phyloP scores from a whole-genome alignment of 1,140 invertebrate species.

The Diabrotica virgifera region DNA sequence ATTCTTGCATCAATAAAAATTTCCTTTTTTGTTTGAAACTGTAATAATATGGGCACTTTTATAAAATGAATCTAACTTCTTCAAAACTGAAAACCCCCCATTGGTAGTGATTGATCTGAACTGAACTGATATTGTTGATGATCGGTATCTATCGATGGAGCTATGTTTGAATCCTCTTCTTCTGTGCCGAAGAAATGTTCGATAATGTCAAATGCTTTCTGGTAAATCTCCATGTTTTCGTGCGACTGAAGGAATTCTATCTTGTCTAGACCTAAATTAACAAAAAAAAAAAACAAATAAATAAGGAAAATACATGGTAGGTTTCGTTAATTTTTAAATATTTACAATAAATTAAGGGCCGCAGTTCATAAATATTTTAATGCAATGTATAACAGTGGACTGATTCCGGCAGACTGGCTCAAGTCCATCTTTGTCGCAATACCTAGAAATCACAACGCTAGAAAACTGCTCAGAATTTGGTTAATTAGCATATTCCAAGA shows the following conservation, averaged over 20 bases:
- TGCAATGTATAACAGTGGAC: too few relatives aligned
- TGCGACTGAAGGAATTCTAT: slow-evolving; percentile 97
- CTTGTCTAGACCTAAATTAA: slow-evolving; percentile 84
- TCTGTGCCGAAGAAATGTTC: slow-evolving; percentile 92
- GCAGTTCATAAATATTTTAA: too few relatives aligned
- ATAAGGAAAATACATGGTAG: not conserved
- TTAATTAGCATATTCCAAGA: too few relatives aligned
- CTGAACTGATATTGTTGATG: slow-evolving; percentile 77
- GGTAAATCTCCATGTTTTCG: slow-evolving; percentile 94
- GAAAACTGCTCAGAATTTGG: too few relatives aligned
- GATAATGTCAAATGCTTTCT: slow-evolving; percentile 95
- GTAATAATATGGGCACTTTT: not conserved
- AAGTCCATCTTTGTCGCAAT: too few relatives aligned
- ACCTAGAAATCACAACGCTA: too few relatives aligned
- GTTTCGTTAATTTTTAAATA: too few relatives aligned
- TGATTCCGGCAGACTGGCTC: too few relatives aligned
- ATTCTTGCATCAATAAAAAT: slow-evolving; percentile 5
- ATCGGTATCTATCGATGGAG: slow-evolving; percentile 72
- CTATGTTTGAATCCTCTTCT: slow-evolving; percentile 82
- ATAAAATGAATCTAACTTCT: not conserved
- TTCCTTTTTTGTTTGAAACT: slow-evolving; percentile 9
- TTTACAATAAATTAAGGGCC: too few relatives aligned
- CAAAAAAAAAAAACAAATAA: slow-evolving; percentile 28
- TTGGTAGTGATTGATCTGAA: slow-evolving; percentile 68
- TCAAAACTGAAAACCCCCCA: slow-evolving; percentile 78